These are phyloP conservation scores for Diacarnus erythraeanus DNA, from an alignment of 37 sponge, comb jelly and placozoan species.

Conservation along the genomic window DNA sequence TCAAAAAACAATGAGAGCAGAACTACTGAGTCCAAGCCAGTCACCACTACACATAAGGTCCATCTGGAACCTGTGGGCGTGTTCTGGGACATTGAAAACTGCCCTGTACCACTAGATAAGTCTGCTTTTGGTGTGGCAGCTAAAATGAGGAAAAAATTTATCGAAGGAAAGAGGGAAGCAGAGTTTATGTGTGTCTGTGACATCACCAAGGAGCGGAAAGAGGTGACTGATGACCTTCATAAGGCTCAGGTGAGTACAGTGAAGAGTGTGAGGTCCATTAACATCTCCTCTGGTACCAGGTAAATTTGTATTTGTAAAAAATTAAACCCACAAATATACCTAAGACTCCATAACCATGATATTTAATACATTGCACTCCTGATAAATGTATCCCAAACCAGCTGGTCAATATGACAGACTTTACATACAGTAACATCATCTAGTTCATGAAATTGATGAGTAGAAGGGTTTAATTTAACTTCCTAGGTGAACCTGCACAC, in stretches of 20 bases:
- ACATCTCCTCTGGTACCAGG: not conserved
- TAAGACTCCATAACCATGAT: too few relatives aligned
- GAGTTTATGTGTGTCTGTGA: conserved; percentile 95
- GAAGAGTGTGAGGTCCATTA: not conserved
- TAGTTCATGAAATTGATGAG: too few relatives aligned
- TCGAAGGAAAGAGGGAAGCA: conserved; percentile 81
- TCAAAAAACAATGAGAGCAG: not conserved
- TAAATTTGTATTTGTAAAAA: too few relatives aligned
- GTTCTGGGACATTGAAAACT: conserved; percentile 96
- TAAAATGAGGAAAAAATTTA: conserved; percentile 72
- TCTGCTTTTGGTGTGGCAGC: conserved; percentile 66
- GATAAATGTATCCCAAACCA: too few relatives aligned
- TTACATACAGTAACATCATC: too few relatives aligned
- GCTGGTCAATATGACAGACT: too few relatives aligned
- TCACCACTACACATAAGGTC: not conserved
- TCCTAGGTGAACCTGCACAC: too few relatives aligned
- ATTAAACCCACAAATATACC: too few relatives aligned
- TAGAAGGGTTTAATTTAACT: too few relatives aligned
- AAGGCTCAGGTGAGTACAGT: conserved; percentile 72
- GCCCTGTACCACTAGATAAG: conserved; percentile 66
- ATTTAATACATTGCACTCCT: too few relatives aligned
- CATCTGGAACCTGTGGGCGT: conserved; percentile 82
- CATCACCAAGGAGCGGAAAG: conserved; percentile 75
- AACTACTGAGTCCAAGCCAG: not conserved
- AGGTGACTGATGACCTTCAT: conserved; percentile 68